Conservation (phyloP, 64 coral and sea anemone species). For the Catalaphyllia jardinei region DNA sequence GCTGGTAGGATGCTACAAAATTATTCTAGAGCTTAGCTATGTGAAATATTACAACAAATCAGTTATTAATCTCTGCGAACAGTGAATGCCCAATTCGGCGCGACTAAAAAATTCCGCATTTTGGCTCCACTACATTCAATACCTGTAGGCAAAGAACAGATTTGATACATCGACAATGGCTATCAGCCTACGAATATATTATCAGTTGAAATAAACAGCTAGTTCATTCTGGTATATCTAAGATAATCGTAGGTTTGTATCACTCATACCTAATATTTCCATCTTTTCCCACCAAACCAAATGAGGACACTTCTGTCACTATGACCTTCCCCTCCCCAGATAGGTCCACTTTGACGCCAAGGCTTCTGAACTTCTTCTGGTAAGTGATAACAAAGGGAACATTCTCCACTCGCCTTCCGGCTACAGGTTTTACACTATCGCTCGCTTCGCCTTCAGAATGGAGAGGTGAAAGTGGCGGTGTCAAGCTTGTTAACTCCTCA, state of each 20-base stretch:
- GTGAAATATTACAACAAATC: too few relatives aligned
- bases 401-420: conserved; percentile 66
- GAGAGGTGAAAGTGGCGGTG: neutral
- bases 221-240: neutral
- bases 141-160: too few relatives aligned
- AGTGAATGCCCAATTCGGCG: too few relatives aligned
- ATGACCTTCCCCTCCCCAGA: conserved; percentile 32
- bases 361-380: conserved; percentile 74
- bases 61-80: too few relatives aligned
- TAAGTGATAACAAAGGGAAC: conserved; percentile 83
- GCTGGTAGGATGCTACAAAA: too few relatives aligned
- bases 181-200: neutral
- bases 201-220: neutral
- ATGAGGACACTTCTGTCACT: conserved; percentile 62
- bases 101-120: too few relatives aligned
- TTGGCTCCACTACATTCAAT: too few relatives aligned
- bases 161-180: too few relatives aligned
- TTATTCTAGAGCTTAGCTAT: too few relatives aligned
- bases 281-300: conserved; percentile 88
- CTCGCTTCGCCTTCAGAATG: neutral
- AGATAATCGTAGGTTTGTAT: neutral
- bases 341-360: conserved; percentile 62
- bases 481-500: neutral
- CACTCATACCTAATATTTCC: conserved; percentile 82
- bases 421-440: neutral